Conservation (phyloP, 2,888 invertebrate species). For the Napeogenes sylphis region DNA sequence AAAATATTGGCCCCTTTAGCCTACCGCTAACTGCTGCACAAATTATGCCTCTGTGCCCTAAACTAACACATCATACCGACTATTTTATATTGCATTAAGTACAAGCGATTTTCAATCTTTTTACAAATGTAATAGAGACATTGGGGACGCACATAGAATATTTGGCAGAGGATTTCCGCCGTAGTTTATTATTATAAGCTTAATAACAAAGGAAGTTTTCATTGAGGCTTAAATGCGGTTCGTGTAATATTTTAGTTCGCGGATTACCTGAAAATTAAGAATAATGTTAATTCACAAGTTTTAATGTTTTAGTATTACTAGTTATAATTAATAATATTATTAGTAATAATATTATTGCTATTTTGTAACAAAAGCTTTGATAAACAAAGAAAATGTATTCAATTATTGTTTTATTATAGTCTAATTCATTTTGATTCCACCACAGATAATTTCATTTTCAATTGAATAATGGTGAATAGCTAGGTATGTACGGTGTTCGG, state of each 20-base stretch:
- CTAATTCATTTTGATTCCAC: too few species aligned
- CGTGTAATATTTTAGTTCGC: conserved; percentile 12
- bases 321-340: too few species aligned
- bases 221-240: conserved; percentile 28
- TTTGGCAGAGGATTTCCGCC: conserved; percentile 38
- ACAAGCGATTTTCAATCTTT: conserved; percentile 25
- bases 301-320: background rate
- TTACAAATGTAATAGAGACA: background rate
- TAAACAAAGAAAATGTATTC: too few species aligned
- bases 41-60: conserved; percentile 48
- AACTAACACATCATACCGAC: conserved; percentile 43
- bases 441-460: background rate
- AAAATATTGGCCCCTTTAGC: conserved; percentile 45
- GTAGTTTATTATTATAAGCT: conserved; percentile 51
- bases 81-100: conserved; percentile 2
- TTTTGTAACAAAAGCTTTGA: too few species aligned
- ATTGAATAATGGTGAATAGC: background rate
- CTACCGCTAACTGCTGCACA: conserved; percentile 49
- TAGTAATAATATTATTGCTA: too few species aligned
- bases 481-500: conserved; percentile 10
- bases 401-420: too few species aligned
- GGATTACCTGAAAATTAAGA: conserved; percentile 14
- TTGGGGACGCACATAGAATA: conserved; percentile 7
- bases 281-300: background rate
- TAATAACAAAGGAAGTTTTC: conserved; percentile 47